Conservation (phyloP, 2,113 vertebrate species). For the Empidonax traillii region DNA sequence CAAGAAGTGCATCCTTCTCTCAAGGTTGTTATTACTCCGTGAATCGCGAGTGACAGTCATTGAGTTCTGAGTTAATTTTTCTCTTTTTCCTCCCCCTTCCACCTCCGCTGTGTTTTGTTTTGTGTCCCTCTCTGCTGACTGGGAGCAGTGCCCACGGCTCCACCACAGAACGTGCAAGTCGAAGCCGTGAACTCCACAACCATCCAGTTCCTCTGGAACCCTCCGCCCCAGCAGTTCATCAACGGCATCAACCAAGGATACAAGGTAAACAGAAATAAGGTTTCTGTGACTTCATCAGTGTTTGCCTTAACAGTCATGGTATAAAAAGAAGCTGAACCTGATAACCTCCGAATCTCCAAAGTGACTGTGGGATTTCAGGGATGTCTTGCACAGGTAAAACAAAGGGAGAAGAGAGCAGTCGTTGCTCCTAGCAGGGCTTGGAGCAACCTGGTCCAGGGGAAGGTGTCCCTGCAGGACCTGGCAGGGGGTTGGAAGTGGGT, state of each 20-base stretch:
- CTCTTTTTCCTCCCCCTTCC: not conserved
- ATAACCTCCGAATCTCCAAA: not conserved
- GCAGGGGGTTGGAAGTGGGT: not conserved
- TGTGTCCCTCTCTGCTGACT: not conserved
- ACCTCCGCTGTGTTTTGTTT: not conserved
- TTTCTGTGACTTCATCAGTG: not conserved
- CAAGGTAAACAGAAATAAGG: slow-evolving; percentile 77
- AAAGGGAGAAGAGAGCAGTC: not conserved
- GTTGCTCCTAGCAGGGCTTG: not conserved
- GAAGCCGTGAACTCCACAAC: slow-evolving; percentile 90
- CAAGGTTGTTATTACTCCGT: not conserved
- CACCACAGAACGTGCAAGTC: slow-evolving; percentile 87
- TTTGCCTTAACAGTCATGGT: too few relatives aligned
- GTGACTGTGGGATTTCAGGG: not conserved
- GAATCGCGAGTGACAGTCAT: not conserved
- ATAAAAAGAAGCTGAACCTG: fast-evolving
- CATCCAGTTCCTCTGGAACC: slow-evolving; percentile 89
- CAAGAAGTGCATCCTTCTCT: not conserved
- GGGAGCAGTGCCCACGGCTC: slow-evolving; percentile 89
- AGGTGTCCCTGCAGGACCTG: not conserved
- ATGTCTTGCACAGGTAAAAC: fast-evolving
- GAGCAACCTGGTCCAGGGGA: not conserved
- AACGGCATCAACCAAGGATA: slow-evolving; percentile 98
- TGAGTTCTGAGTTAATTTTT: not conserved
- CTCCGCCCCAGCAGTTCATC: slow-evolving; percentile 94